Conservation (phyloP, 2,113 vertebrate genomes). For the Otus sunia region DNA sequence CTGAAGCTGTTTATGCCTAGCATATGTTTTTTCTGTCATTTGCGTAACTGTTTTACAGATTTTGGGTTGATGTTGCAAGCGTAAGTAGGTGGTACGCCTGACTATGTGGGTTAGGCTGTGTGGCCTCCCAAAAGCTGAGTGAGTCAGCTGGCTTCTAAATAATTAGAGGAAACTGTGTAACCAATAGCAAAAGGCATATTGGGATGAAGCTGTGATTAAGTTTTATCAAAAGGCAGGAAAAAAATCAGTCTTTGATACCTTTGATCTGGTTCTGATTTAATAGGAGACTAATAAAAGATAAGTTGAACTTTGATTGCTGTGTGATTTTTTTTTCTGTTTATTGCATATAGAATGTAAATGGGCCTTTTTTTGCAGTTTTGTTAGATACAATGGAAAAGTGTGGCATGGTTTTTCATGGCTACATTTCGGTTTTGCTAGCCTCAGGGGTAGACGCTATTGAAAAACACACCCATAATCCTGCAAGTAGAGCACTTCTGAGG, state of each 20-base stretch:
- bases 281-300: accelerated
- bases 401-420: accelerated
- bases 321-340: neutral
- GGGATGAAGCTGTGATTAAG: neutral
- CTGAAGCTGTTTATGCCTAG: neutral
- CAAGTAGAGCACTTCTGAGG: accelerated
- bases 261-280: neutral
- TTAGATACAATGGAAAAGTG: neutral
- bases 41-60: accelerated
- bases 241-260: neutral
- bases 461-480: accelerated
- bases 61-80: neutral
- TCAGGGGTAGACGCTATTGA: neutral
- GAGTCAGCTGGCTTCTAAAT: neutral
- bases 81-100: accelerated
- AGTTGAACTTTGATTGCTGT: neutral
- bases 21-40: neutral
- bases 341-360: neutral
- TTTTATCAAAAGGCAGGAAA: neutral
- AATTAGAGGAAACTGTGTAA: neutral
- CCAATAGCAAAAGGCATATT: neutral
- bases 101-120: accelerated
- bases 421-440: neutral
- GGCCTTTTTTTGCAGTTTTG: neutral
- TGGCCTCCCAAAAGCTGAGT: neutral